Conservation (phyloP, 2,113 vertebrate species). For the Panurus biarmicus region DNA sequence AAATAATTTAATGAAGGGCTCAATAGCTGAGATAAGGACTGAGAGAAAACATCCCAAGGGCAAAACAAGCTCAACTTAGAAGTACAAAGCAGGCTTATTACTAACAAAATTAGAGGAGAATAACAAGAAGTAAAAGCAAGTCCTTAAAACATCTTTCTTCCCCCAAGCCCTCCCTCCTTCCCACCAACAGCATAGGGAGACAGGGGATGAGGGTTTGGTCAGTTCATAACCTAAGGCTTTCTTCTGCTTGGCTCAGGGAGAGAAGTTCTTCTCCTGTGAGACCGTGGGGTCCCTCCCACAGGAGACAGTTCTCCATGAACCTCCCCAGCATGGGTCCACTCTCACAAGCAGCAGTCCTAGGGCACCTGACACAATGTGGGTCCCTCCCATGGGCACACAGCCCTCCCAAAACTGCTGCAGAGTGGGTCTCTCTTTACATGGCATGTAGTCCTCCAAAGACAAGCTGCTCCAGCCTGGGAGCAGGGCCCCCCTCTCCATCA, state of each 20-base stretch:
- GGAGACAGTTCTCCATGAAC: background rate
- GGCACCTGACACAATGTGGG: background rate
- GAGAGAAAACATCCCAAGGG: background rate
- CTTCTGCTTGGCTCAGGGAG: background rate
- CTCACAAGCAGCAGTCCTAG: background rate
- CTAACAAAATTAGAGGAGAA: background rate
- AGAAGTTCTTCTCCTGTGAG: background rate
- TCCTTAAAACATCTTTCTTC: background rate
- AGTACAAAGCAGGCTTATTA: background rate
- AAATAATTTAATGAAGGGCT: background rate
- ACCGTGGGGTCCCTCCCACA: fast-evolving
- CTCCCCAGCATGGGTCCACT: fast-evolving
- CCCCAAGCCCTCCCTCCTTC: background rate
- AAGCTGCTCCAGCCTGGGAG: background rate
- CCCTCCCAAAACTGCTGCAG: background rate
- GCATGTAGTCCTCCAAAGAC: background rate
- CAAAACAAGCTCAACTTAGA: background rate
- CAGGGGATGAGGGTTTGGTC: too few species aligned
- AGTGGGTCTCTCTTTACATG: fast-evolving
- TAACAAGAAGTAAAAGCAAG: background rate
- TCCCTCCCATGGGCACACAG: background rate
- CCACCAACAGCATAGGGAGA: fast-evolving
- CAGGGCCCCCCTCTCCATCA: background rate
- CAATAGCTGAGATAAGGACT: background rate
- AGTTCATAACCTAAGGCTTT: background rate